Percentiles rank a stretch among this genome's conserved stretches.
Evolutionary conservation across 2,113 vertebrate genomes (phyloP).

Genomic region (Callionymus lyra): DNA sequence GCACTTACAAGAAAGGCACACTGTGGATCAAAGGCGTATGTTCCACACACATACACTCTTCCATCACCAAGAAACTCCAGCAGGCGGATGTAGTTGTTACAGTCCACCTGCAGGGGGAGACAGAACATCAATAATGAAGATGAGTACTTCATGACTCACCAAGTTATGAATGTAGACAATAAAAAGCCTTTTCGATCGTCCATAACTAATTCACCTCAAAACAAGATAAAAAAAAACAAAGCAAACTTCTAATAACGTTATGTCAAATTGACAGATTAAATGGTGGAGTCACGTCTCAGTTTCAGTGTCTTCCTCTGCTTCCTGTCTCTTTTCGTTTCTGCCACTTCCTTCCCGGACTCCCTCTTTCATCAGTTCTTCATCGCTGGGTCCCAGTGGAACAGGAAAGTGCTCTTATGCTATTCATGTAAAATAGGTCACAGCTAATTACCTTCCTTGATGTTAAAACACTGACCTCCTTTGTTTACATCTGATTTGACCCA

Average conservation of each 20-base stretch:
- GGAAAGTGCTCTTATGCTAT: background rate
- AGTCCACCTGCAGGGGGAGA: slow-evolving; percentile 71
- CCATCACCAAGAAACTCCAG: slow-evolving; percentile 70
- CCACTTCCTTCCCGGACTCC: too few species aligned
- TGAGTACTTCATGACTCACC: background rate
- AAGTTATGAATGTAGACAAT: too few species aligned
- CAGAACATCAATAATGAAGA: slow-evolving; percentile 19
- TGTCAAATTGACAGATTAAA: too few species aligned
- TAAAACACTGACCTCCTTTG: slow-evolving; percentile 11
- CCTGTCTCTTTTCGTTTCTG: too few species aligned
- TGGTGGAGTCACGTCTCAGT: too few species aligned
- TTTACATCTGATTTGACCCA: slow-evolving; percentile 9
- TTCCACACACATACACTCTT: slow-evolving; percentile 77
- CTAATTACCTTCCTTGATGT: slow-evolving; percentile 10
- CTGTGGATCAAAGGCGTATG: slow-evolving; percentile 82
- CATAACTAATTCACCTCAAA: too few species aligned
- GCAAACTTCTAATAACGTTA: too few species aligned
- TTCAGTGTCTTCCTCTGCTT: too few species aligned
- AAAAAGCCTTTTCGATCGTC: too few species aligned
- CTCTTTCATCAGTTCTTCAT: background rate
- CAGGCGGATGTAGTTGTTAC: slow-evolving; percentile 80
- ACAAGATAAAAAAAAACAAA: too few species aligned
- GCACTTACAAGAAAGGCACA: slow-evolving; percentile 73
- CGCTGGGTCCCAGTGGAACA: background rate
- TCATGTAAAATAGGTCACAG: slow-evolving; percentile 11